Evolutionary conservation across 2,888 invertebrate species (phyloP).

Genomic region (Dendrolimus pini): DNA sequence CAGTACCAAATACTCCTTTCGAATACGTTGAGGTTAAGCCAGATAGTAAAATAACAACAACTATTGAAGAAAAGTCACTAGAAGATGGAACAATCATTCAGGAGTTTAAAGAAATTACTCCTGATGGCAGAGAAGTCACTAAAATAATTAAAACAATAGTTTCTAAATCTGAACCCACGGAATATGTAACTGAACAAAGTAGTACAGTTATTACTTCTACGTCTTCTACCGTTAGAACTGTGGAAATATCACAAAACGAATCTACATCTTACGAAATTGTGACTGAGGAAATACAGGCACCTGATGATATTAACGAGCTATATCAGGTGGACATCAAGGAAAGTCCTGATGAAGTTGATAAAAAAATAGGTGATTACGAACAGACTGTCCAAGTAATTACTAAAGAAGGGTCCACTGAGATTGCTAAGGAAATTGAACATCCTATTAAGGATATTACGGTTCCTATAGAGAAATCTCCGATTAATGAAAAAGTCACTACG

Average conservation of each 20-base stretch:
- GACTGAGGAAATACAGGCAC: conserved; percentile 34
- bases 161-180: conserved; percentile 37
- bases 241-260: conserved; percentile 49
- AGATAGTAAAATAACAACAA: conserved; percentile 3
- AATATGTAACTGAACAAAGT: conserved; percentile 42
- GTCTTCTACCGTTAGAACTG: conserved; percentile 49
- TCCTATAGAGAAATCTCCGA: neutral
- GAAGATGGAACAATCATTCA: conserved; percentile 17
- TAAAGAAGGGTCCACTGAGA: conserved; percentile 2
- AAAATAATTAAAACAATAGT: conserved; percentile 34
- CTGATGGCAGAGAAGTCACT: conserved; percentile 36
- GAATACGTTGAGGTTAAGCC: neutral
- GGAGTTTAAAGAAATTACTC: conserved; percentile 27
- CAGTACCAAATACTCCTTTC: neutral
- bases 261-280: conserved; percentile 42
- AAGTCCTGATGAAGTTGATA: conserved; percentile 31
- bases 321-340: conserved; percentile 15
- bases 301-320: conserved; percentile 7
- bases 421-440: neutral
- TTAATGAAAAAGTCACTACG: neutral
- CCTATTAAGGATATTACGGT: neutral
- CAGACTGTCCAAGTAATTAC: conserved; percentile 8
- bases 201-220: conserved; percentile 42
- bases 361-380: conserved; percentile 1
- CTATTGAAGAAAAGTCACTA: conserved; percentile 8